Evolutionary conservation across 2,113 vertebrate genomes (phyloP).

Genomic region (Pseudopipra pipra): DNA sequence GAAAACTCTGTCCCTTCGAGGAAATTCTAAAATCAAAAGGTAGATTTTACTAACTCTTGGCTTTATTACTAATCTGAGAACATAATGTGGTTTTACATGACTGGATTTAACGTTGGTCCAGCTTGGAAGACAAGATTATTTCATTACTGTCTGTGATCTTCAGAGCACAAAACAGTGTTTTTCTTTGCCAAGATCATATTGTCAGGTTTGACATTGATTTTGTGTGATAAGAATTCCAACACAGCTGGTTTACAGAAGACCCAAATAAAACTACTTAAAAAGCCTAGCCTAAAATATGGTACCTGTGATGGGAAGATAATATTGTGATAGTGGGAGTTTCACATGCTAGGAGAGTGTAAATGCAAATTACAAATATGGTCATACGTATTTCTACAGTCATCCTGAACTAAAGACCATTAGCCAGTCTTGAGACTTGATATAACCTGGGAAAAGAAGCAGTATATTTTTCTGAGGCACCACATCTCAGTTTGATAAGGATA

Average conservation of each 20-base stretch:
- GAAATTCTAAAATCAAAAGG: background rate
- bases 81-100: accelerated
- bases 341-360: background rate
- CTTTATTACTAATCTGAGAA: background rate
- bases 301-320: background rate
- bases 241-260: background rate
- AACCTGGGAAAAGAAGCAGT: background rate
- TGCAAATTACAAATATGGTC: background rate
- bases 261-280: background rate
- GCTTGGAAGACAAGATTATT: background rate
- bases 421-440: background rate
- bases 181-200: background rate
- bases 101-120: background rate
- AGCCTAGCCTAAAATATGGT: background rate
- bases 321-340: background rate
- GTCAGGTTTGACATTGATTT: background rate
- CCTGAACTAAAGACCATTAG: background rate
- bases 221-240: background rate
- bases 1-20: background rate
- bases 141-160: background rate
- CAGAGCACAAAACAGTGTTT: background rate
- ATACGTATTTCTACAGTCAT: background rate
- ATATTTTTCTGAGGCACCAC: background rate
- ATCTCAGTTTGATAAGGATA: background rate
- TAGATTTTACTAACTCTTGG: background rate